phyloP scores from a whole-genome alignment of 2,888 invertebrate genomes.

The Folsomia manolachei region DNA sequence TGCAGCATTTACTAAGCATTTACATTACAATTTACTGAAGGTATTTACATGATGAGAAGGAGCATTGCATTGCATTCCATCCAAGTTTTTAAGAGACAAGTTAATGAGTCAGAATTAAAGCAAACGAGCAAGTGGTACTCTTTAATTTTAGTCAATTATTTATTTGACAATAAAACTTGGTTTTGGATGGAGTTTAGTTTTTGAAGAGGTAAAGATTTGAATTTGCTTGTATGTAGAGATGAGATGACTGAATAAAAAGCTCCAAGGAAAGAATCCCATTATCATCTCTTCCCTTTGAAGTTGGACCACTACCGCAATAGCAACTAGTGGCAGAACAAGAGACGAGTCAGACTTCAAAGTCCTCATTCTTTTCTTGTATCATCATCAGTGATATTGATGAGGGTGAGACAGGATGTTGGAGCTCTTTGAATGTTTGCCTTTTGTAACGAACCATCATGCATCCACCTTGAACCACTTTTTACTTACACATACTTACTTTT shows the following conservation, averaged over 20 bases:
- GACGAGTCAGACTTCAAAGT: background rate
- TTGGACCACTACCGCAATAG: background rate
- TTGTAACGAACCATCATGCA: background rate
- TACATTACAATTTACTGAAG: background rate
- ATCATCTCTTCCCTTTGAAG: background rate
- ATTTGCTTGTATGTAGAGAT: no score
- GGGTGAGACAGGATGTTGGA: constrained; percentile 9
- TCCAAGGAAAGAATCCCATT: background rate
- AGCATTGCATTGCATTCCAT: background rate
- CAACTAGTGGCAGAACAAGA: no score
- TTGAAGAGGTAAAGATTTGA: background rate
- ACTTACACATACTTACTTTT: no score
- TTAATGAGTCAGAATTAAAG: constrained; percentile 13
- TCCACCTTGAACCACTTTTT: constrained; percentile 16
- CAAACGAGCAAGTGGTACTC: constrained; percentile 8
- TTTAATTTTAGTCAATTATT: constrained; percentile 13
- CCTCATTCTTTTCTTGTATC: background rate
- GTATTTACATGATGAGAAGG: no score
- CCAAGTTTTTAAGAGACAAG: background rate
- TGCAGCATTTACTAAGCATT: background rate
- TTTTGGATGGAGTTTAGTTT: no score
- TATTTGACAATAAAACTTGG: constrained; percentile 8
- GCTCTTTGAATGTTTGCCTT: constrained; percentile 2
- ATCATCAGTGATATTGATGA: background rate
- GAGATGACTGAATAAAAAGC: no score